Evolutionary conservation across 2,113 vertebrate species (phyloP).

Genomic region (Taxidea taxus): DNA sequence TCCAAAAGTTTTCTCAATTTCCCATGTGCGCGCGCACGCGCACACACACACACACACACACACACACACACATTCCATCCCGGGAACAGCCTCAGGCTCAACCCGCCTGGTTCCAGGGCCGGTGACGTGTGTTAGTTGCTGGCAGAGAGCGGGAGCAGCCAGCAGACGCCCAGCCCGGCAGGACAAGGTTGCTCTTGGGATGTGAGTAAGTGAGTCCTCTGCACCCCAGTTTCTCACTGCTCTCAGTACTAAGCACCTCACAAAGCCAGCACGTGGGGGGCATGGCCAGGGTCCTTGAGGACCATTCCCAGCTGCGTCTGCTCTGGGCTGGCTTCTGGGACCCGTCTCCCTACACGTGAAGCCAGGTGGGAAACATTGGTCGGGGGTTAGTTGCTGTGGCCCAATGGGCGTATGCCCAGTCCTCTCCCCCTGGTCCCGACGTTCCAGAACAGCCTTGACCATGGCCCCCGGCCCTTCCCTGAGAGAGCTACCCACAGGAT

Average conservation of each 20-base stretch:
- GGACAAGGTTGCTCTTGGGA: rapidly evolving
- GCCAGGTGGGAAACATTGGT: background rate
- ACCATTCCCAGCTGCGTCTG: background rate
- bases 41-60: background rate
- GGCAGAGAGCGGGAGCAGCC: background rate
- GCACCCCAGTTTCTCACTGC: rapidly evolving
- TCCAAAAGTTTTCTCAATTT: background rate
- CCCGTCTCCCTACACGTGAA: background rate
- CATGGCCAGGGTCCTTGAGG: background rate
- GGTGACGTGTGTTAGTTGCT: rapidly evolving
- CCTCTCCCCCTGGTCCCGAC: rapidly evolving
- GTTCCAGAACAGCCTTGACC: too few relatives aligned
- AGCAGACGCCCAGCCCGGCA: rapidly evolving
- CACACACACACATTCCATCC: rapidly evolving
- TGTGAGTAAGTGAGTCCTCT: rapidly evolving
- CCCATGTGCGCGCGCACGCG: rapidly evolving
- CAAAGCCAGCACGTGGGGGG: background rate
- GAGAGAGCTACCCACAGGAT: background rate
- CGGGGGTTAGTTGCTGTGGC: rapidly evolving
- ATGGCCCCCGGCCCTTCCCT: rapidly evolving
- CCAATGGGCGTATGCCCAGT: rapidly evolving
- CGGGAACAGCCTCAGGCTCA: too few relatives aligned
- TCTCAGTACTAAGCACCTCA: rapidly evolving
- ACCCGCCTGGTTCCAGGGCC: rapidly evolving
- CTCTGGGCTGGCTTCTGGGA: background rate